Base-by-base conservation (phyloP, 1,140 invertebrate species). In the Sarcophaga peregrina region DNA sequence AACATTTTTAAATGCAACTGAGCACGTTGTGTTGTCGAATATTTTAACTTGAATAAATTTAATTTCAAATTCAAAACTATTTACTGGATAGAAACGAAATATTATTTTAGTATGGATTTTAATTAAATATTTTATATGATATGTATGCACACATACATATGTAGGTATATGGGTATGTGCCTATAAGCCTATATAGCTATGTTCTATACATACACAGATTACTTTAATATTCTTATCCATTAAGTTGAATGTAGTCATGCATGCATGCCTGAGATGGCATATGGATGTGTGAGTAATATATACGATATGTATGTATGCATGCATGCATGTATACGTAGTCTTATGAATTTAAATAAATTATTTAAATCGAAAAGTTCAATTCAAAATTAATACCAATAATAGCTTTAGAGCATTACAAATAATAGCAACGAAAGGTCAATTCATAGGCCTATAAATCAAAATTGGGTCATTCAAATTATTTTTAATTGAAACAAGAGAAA, bases 381-480 rank as follows among this genome's bases (percentile, higher is more conserved):
- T 6, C 25, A 58, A 58, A 58, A 58, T 58, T 58, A 58, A 58
- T 58, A 58, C 54, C 13, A 58, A 58, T 58, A 58, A 58, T 58
- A n/a, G 54, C n/a, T 58, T 37, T 37, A 37, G 25, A 37, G 25
- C 25, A 37, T 37, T 37, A 37, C 25, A 37, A 15, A 13, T 58
- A 58, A 58, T n/a, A 58, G 54, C 15, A n/a, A n/a, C 15, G n/a
- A n/a, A 58, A 58, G 54, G 54, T 58, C 54, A 58, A 58, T n/a
- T n/a, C n/a, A n/a, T 15, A 58, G 54, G 54, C 54, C 11, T 13
- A n/a, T 58, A 58, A 58, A 58, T 58, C 13, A 13, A 37, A 58
- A 58, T 58, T 58, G 54, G 54, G 54, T 58, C 54, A 58, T 58
- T 58, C n/a, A 58, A 58, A 58, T 58, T 58, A n/a, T n/a, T 58